Base-by-base conservation (phyloP, 2,113 vertebrate genomes). In the Pristiophorus japonicus region DNA sequence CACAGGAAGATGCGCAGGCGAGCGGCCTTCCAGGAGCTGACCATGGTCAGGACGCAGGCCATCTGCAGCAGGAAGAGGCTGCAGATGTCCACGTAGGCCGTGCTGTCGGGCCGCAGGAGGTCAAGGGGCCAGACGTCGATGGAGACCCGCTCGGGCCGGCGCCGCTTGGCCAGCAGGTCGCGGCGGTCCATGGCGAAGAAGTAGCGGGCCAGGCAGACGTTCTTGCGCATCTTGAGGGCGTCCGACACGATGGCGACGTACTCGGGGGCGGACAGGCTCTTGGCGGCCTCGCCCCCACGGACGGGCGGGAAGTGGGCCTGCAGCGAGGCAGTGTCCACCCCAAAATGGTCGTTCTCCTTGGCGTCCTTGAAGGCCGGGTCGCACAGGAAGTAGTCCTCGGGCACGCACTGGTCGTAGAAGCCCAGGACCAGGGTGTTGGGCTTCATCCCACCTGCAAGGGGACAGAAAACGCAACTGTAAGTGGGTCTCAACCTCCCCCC, bases 41-140 rank as follows among this genome's bases (percentile, higher is more conserved):
- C 98, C 98, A 99, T 99, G 97, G 98, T 98, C 94, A 99, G 97
- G 94, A 99, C 98, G 18, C 98, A 99, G 1, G 98, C 98, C 98
- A 99, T 99, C 97, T 99, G 98, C 93, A 99, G 97, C 81, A 99
- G 96, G 96, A 99, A 99, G 62, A 99, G 98, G 96, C 98, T 98
- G 95, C 98, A 98, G 91, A 99, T 98, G 0, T 99, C 98, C 96
- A 98, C 97, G 0, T 98, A 98, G 96, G 98, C 97, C 0, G 97
- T 97, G 92, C 97, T 96, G 38, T 97, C 97, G 0, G 98, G 98
- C 94, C 98, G 97, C 27, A 99, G 97, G 85, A 99, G 97, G 97
- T 99, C 98, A 70, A 99, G 97, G 5, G 98, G 98, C 98, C 98
- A 99, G 95, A 99, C 98, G 0, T 99, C 98, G 34, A 99, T 98